Conservation (phyloP, 2,888 invertebrate genomes). For the Tetragonula carbonaria region DNA sequence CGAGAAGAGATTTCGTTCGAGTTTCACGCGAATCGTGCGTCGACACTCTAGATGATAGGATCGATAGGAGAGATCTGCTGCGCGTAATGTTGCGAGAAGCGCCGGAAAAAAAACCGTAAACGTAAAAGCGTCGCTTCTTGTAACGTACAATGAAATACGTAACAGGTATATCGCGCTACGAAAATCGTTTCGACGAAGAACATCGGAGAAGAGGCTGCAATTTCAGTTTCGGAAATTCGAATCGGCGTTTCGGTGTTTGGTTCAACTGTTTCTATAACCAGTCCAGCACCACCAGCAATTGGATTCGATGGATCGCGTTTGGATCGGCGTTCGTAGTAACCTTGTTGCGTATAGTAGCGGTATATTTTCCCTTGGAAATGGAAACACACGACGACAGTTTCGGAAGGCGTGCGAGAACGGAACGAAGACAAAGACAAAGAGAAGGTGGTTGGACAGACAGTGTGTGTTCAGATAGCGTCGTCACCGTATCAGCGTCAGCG, state of each 20-base stretch:
- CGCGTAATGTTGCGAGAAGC: not conserved
- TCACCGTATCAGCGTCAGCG: not conserved
- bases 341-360: not conserved
- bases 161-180: too few relatives aligned
- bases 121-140: too few relatives aligned
- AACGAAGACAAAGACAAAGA: not conserved
- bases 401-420: not conserved
- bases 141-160: too few relatives aligned
- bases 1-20: not conserved
- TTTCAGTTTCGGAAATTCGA: not conserved
- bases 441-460: not conserved
- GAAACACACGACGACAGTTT: not conserved
- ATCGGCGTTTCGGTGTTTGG: not conserved
- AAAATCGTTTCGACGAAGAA: not conserved
- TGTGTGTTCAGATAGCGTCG: not conserved
- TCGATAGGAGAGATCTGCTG: not conserved
- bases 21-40: not conserved
- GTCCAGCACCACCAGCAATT: not conserved
- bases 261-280: not conserved
- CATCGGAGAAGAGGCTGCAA: not conserved
- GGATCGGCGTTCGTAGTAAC: not conserved
- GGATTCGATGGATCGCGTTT: not conserved
- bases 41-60: not conserved
- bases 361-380: not conserved
- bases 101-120: too few relatives aligned